These are phyloP conservation scores for Nibea albiflora DNA, from an alignment of 2,113 vertebrate genomes.

Conservation along the genomic window DNA sequence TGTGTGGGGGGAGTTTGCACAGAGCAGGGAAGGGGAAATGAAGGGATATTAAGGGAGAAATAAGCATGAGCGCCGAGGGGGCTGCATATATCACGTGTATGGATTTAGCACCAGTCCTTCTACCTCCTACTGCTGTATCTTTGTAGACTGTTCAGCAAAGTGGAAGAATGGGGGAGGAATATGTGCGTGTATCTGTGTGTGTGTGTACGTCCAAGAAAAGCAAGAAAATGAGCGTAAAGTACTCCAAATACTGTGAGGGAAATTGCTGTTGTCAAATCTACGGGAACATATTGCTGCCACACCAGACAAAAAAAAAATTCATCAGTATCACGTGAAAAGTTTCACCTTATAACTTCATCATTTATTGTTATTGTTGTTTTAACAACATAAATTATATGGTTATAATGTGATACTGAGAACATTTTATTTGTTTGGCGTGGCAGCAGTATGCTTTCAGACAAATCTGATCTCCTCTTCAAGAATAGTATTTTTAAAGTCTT, in stretches of 20 bases:
- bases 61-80: conserved; percentile 68
- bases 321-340: no score
- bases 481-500: not conserved
- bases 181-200: conserved; percentile 38
- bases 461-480: not conserved
- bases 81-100: conserved; percentile 74
- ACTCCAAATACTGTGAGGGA: not conserved
- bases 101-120: conserved; percentile 70
- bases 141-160: conserved; percentile 65
- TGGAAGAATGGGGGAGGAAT: conserved; percentile 62
- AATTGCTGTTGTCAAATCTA: not conserved
- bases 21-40: conserved; percentile 75
- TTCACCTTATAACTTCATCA: no score
- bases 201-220: conserved; percentile 31
- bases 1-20: conserved; percentile 68
- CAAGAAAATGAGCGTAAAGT: conserved; percentile 11
- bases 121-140: conserved; percentile 68
- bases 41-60: conserved; percentile 79
- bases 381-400: no score
- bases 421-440: no score
- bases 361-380: no score
- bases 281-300: no score
- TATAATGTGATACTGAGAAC: no score
- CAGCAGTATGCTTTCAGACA: no score
- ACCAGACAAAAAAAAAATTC: no score